phyloP scores from a whole-genome alignment of 1,140 invertebrate species.

The Cydia amplana region DNA sequence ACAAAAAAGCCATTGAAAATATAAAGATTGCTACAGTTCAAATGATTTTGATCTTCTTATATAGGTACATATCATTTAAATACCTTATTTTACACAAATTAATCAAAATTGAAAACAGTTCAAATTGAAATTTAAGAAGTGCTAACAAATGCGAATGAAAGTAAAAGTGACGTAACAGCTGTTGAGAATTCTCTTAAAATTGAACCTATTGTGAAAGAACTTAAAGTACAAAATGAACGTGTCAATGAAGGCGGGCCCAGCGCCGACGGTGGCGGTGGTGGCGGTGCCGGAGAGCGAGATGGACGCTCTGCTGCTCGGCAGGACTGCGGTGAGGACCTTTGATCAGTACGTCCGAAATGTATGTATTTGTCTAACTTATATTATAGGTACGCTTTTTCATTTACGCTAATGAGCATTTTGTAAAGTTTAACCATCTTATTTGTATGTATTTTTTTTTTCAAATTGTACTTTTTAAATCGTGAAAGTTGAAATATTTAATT shows the following conservation, averaged over 20 bases:
- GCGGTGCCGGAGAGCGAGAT: slow-evolving; percentile 84
- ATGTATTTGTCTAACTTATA: slow-evolving; percentile 60
- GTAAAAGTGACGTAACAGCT: not conserved
- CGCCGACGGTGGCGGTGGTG: slow-evolving; percentile 79
- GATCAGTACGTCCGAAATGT: slow-evolving; percentile 79
- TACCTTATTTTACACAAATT: too few species aligned
- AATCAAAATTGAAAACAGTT: too few species aligned
- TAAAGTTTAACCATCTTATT: not conserved
- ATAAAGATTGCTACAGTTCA: not conserved
- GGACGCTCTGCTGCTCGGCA: slow-evolving; percentile 86
- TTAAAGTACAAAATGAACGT: slow-evolving; percentile 62
- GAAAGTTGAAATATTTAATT: too few species aligned
- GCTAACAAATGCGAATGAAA: not conserved
- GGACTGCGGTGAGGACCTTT: slow-evolving; percentile 85
- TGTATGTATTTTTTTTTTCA: too few species aligned
- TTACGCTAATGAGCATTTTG: not conserved
- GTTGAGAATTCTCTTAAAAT: slow-evolving; percentile 1
- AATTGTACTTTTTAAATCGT: too few species aligned
- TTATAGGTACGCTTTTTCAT: not conserved
- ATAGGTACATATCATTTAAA: too few species aligned
- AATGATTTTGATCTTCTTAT: too few species aligned
- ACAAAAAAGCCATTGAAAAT: slow-evolving; percentile 18
- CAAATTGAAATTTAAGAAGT: not conserved
- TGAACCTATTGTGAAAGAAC: slow-evolving; percentile 10
- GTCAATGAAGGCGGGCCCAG: slow-evolving; percentile 65